Conservation (phyloP, 2,113 vertebrate species). For the Ivindomyrus marchei region DNA sequence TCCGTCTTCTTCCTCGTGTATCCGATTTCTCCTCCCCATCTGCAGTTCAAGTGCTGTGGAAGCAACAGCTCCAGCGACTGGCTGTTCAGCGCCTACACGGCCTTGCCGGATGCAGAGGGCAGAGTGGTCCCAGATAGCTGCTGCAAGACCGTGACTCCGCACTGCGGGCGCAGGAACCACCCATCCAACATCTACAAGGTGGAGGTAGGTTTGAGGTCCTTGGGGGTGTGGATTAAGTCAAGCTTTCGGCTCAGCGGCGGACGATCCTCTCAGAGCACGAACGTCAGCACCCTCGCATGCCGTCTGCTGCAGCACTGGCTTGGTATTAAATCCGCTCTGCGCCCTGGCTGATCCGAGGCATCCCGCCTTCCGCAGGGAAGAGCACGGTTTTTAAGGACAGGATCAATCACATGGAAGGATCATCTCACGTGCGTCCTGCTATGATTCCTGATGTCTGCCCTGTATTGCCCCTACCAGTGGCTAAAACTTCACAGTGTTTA, state of each 20-base stretch:
- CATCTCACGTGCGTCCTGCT: background rate
- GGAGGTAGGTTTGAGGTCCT: constrained; percentile 57
- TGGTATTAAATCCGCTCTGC: background rate
- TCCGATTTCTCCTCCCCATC: background rate
- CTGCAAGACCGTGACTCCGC: constrained; percentile 68
- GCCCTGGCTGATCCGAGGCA: background rate
- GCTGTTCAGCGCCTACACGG: constrained; percentile 60
- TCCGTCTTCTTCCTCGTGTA: background rate
- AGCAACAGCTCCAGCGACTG: constrained; percentile 75
- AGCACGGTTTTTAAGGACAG: background rate
- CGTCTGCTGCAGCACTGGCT: background rate
- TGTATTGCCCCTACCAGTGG: background rate
- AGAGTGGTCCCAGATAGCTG: constrained; percentile 76
- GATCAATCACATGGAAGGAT: background rate
- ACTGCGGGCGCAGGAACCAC: constrained; percentile 68
- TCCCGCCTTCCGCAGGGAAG: background rate
- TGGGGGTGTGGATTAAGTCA: background rate
- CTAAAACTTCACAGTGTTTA: background rate
- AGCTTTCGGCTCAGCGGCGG: background rate
- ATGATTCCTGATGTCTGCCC: background rate
- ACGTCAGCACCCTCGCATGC: background rate
- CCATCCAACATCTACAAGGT: constrained; percentile 84
- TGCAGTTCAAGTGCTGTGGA: constrained; percentile 79
- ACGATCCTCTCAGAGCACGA: background rate
- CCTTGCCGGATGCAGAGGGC: constrained; percentile 39